Conservation (phyloP, 2,888 invertebrate genomes). For the Cotesia congregata region DNA sequence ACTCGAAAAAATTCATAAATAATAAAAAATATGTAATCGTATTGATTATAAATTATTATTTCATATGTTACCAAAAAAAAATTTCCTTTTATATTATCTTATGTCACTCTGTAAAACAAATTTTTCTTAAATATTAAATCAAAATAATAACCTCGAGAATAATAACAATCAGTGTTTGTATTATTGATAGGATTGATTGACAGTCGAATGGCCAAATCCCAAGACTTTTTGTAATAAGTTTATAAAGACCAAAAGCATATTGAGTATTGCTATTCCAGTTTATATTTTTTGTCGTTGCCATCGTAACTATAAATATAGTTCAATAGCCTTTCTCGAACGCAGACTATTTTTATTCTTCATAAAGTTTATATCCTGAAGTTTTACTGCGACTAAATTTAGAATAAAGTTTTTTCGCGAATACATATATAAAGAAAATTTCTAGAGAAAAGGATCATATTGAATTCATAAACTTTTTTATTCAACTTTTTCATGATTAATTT, state of each 20-base stretch:
- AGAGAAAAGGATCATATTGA: background rate
- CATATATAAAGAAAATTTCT: background rate
- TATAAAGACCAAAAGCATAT: conserved; percentile 41
- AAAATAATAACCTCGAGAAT: conserved; percentile 26
- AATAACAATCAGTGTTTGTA: conserved; percentile 16
- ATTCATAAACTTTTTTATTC: background rate
- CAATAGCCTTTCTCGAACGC: background rate
- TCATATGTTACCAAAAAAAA: too few relatives aligned
- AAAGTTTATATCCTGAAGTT: background rate
- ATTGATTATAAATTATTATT: too few relatives aligned
- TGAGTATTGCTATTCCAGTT: conserved; percentile 33
- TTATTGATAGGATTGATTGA: conserved; percentile 20
- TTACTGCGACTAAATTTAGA: background rate
- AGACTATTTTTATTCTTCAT: background rate
- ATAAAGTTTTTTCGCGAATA: background rate
- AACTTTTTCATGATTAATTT: background rate
- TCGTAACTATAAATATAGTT: background rate
- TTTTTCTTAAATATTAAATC: too few relatives aligned
- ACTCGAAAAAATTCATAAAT: too few relatives aligned
- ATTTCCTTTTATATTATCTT: too few relatives aligned
- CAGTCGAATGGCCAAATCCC: conserved; percentile 41
- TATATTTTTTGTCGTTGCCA: background rate
- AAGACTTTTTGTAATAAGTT: conserved; percentile 18
- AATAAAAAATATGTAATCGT: too few relatives aligned
- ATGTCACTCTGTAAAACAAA: too few relatives aligned